These are phyloP conservation scores for Eleginops maclovinus DNA, from an alignment of 2,113 vertebrate species.

Conservation along the genomic window DNA sequence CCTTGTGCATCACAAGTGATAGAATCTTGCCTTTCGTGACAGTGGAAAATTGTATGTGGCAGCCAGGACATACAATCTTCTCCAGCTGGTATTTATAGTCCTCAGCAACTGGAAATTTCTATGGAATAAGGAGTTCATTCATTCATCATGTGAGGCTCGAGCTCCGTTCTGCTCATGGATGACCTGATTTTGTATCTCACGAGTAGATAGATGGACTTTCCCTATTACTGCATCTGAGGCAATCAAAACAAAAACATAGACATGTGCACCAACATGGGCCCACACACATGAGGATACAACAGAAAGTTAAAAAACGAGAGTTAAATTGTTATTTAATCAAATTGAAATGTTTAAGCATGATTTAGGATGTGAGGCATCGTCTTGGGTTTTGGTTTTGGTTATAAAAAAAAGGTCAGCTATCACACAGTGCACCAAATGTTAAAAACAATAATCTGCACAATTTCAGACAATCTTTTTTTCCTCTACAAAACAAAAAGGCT, in stretches of 20 bases:
- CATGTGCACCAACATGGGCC: background rate
- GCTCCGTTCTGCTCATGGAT: slow-evolving; percentile 54
- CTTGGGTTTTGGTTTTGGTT: background rate
- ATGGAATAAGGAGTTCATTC: slow-evolving; percentile 78
- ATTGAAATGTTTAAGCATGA: background rate
- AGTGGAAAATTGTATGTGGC: slow-evolving; percentile 67
- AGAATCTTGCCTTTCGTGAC: slow-evolving; percentile 71
- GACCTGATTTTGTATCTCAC: slow-evolving; percentile 69
- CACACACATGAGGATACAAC: background rate
- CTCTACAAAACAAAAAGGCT: no score
- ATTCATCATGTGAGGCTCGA: slow-evolving; percentile 74
- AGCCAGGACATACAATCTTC: slow-evolving; percentile 72
- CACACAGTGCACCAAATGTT: background rate
- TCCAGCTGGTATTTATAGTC: slow-evolving; percentile 77
- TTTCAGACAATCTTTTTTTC: no score
- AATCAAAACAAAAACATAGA: slow-evolving; percentile 30
- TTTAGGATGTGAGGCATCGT: background rate
- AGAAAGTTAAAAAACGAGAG: background rate
- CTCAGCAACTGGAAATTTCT: slow-evolving; percentile 68
- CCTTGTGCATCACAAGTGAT: slow-evolving; percentile 66
- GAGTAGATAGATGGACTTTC: slow-evolving; percentile 51
- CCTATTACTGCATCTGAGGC: slow-evolving; percentile 19
- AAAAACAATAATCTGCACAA: background rate
- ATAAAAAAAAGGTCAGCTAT: background rate
- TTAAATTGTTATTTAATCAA: background rate